Evolutionary conservation across 2,113 vertebrate species (phyloP).

Genomic region (Apodemus speciosus): DNA sequence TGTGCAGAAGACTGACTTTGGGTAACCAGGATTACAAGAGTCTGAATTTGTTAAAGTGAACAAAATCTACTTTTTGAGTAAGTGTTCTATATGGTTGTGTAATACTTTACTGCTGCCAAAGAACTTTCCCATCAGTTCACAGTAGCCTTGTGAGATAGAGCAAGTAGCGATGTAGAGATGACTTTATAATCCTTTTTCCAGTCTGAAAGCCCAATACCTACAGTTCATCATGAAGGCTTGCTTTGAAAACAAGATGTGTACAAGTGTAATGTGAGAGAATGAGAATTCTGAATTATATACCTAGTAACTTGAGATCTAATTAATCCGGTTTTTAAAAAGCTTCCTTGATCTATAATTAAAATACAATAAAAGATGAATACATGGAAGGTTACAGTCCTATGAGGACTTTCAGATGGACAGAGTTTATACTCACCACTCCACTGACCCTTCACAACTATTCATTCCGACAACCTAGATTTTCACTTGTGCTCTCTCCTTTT

Average conservation of each 20-base stretch:
- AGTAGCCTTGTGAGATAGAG: conserved; percentile 57
- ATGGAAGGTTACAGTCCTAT: background rate
- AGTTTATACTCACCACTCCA: background rate
- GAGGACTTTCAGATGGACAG: background rate
- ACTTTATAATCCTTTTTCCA: conserved; percentile 32
- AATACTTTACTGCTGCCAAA: conserved; percentile 59
- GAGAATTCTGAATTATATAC: background rate
- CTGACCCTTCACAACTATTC: conserved; percentile 12
- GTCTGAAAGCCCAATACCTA: conserved; percentile 13
- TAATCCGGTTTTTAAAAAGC: background rate
- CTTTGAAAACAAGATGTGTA: conserved; percentile 40
- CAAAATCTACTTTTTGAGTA: conserved; percentile 26
- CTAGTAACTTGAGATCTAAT: conserved; percentile 27
- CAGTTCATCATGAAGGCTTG: background rate
- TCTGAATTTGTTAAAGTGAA: conserved; percentile 5
- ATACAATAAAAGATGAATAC: background rate
- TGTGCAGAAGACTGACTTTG: conserved; percentile 25
- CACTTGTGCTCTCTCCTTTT: background rate
- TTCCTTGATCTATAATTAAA: conserved; percentile 48
- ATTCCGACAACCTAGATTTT: background rate
- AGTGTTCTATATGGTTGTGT: conserved; percentile 60
- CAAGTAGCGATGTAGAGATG: conserved; percentile 64
- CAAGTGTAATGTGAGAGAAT: conserved; percentile 51
- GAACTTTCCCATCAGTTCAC: conserved; percentile 71
- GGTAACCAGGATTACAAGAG: conserved; percentile 27